Conservation (phyloP, 2,888 invertebrate species). For the Schizotus pectinicornis region DNA sequence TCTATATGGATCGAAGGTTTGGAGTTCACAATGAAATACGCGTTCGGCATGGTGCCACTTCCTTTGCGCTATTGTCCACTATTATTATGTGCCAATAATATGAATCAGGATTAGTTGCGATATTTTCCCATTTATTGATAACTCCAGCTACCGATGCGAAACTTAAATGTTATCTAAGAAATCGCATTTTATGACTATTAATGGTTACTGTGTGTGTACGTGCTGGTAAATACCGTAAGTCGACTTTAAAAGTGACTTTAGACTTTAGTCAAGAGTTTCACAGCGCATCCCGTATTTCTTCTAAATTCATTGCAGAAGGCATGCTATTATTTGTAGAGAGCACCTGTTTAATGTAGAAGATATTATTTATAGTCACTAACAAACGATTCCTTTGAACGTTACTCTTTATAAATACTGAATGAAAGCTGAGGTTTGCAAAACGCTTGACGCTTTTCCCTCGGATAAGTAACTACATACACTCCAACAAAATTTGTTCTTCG, state of each 20-base stretch:
- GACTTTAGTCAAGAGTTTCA: no score
- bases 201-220: neutral
- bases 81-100: conserved; percentile 16
- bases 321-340: conserved; percentile 23
- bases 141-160: no score
- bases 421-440: conserved; percentile 29
- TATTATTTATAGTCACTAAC: conserved; percentile 28
- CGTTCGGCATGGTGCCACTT: neutral
- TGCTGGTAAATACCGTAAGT: neutral
- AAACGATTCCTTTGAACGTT: conserved; percentile 30
- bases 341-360: conserved; percentile 27
- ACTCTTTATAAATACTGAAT: conserved; percentile 30
- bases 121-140: no score
- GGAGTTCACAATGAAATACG: conserved; percentile 9
- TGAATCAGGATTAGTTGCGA: conserved; percentile 14
- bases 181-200: neutral
- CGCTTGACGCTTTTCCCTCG: conserved; percentile 15
- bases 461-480: conserved; percentile 27
- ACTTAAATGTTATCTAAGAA: no score
- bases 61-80: conserved; percentile 12
- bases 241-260: conserved; percentile 22
- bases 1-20: conserved; percentile 4
- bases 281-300: conserved; percentile 1
- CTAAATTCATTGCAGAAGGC: conserved; percentile 17
- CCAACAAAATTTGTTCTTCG: conserved; percentile 24